Percentiles rank a stretch among this genome's conserved stretches.
These are phyloP conservation scores for Andrena dorsata DNA, from an alignment of 2,888 invertebrate genomes.

Conservation along the genomic window DNA sequence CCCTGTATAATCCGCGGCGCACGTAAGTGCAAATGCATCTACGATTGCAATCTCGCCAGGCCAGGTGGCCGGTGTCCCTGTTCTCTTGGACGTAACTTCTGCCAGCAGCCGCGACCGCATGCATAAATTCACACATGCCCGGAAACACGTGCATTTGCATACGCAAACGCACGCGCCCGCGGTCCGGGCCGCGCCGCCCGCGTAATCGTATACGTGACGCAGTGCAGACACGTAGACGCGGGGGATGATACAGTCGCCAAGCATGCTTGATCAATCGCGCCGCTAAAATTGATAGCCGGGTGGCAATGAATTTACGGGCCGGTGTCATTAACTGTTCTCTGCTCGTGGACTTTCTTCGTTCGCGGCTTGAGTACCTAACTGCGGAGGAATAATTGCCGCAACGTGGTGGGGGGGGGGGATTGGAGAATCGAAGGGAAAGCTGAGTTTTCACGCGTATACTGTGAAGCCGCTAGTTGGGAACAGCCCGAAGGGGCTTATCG, in stretches of 20 bases:
- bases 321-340: background rate
- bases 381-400: background rate
- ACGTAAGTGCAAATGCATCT: slow-evolving; percentile 66
- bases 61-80: slow-evolving; percentile 57
- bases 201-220: slow-evolving; percentile 61
- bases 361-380: background rate
- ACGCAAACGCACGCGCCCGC: slow-evolving; percentile 65
- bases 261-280: slow-evolving; percentile 42
- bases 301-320: slow-evolving; percentile 10
- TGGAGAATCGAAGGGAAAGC: background rate
- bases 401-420: background rate
- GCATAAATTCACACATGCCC: slow-evolving; percentile 70
- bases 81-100: slow-evolving; percentile 66
- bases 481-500: slow-evolving; percentile 59
- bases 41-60: slow-evolving; percentile 63
- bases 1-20: slow-evolving; percentile 54
- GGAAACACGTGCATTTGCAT: slow-evolving; percentile 67
- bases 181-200: slow-evolving; percentile 23
- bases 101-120: slow-evolving; percentile 59
- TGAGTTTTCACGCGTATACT: slow-evolving; percentile 31
- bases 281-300: slow-evolving; percentile 25
- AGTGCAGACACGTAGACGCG: slow-evolving; percentile 52
- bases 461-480: slow-evolving; percentile 34
- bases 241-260: slow-evolving; percentile 49
- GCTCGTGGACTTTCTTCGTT: background rate